These are phyloP conservation scores for Ataeniobius toweri DNA, from an alignment of 2,797 vertebrate species.

Conservation along the genomic window DNA sequence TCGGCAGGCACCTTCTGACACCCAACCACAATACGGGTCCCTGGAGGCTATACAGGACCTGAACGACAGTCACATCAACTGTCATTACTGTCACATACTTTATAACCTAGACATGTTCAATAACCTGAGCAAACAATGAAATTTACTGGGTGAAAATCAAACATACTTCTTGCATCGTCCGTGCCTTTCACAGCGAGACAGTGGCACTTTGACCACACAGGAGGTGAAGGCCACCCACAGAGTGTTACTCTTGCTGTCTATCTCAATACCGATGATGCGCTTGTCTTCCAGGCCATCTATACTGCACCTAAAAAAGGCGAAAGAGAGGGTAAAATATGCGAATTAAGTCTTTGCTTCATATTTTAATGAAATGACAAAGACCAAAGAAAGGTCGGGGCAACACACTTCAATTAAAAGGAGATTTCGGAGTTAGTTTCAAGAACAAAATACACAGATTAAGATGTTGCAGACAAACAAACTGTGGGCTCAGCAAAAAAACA, in stretches of 20 bases:
- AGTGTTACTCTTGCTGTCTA: constrained; percentile 87
- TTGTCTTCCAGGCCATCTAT: constrained; percentile 94
- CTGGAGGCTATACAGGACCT: constrained; percentile 97
- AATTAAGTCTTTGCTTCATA: background rate
- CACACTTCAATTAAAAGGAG: constrained; percentile 17
- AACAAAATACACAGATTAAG: constrained; percentile 42
- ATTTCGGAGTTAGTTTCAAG: constrained; percentile 35
- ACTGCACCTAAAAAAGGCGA: constrained; percentile 85
- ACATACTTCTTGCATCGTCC: constrained; percentile 94
- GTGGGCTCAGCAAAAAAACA: constrained; percentile 45
- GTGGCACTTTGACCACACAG: constrained; percentile 93
- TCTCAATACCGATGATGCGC: constrained; percentile 92
- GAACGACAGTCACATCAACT: constrained; percentile 41
- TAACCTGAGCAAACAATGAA: background rate
- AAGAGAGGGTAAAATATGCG: constrained; percentile 1
- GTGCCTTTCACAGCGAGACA: constrained; percentile 92
- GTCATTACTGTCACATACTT: constrained; percentile 16
- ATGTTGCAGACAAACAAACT: constrained; percentile 45
- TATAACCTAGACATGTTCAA: background rate
- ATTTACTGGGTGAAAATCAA: constrained; percentile 6
- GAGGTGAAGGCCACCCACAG: constrained; percentile 93
- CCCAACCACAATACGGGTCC: constrained; percentile 97
- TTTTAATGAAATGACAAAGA: background rate
- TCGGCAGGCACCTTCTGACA: constrained; percentile 88
- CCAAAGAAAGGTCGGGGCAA: background rate